Evolutionary conservation across 1,140 invertebrate species (phyloP).

Genomic region (Hermetia illucens): DNA sequence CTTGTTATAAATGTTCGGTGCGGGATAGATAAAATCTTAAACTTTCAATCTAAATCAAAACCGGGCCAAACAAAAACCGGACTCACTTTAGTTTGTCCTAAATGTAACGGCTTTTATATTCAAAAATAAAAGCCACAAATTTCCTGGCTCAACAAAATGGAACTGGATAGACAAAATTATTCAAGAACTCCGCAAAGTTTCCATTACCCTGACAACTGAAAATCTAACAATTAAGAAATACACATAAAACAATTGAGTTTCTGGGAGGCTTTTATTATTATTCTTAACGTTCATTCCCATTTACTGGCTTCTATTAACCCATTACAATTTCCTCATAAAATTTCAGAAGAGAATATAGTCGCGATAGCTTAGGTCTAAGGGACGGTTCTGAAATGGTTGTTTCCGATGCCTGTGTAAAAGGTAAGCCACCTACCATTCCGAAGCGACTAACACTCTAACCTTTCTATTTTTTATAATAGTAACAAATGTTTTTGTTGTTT

Average conservation of each 20-base stretch:
- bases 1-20: too few relatives aligned
- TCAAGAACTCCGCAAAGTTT: background rate
- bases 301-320: background rate
- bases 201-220: constrained; percentile 14
- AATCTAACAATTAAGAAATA: constrained; percentile 24
- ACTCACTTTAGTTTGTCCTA: too few relatives aligned
- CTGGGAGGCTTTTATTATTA: background rate
- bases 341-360: constrained; percentile 31
- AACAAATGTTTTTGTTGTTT: constrained; percentile 15
- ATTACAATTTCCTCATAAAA: background rate
- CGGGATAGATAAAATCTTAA: too few relatives aligned
- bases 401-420: constrained; percentile 43
- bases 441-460: constrained; percentile 17
- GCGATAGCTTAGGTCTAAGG: constrained; percentile 45
- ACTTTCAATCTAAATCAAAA: too few relatives aligned
- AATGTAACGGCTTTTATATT: too few relatives aligned
- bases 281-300: background rate
- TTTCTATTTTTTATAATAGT: constrained; percentile 2
- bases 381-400: constrained; percentile 71
- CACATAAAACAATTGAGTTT: constrained; percentile 12
- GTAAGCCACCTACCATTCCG: constrained; percentile 22
- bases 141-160: too few relatives aligned
- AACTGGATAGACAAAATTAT: too few relatives aligned
- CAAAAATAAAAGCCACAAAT: too few relatives aligned
- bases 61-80: too few relatives aligned